These are phyloP conservation scores for Panurus biarmicus DNA, from an alignment of 2,113 vertebrate species.

Conservation along the genomic window DNA sequence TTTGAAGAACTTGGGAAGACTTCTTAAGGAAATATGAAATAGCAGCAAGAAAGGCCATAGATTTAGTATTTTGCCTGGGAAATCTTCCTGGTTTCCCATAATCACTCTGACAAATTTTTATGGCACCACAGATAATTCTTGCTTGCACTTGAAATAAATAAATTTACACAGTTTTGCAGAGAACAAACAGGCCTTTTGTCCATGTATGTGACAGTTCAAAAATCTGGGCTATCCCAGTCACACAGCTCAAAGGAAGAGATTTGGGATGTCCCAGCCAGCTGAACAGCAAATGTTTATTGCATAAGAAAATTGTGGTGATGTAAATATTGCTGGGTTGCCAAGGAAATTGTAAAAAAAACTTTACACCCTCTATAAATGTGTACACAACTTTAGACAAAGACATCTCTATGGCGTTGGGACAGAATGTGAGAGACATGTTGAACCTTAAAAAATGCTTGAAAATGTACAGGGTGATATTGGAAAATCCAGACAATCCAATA, in stretches of 20 bases:
- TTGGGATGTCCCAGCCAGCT: background rate
- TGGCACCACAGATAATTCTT: background rate
- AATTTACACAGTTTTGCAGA: background rate
- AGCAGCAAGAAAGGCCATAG: background rate
- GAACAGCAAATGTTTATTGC: background rate
- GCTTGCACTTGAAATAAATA: background rate
- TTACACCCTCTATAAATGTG: background rate
- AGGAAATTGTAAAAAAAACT: background rate
- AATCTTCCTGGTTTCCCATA: background rate
- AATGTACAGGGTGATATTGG: background rate
- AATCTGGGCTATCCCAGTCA: background rate
- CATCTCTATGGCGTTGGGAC: background rate
- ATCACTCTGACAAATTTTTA: background rate
- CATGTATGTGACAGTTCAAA: background rate
- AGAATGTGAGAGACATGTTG: background rate
- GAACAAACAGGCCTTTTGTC: background rate
- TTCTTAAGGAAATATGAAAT: background rate
- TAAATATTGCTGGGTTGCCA: slow-evolving; percentile 31
- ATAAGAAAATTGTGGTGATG: background rate
- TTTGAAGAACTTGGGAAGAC: background rate
- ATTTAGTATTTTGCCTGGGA: background rate
- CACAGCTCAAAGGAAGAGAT: background rate
- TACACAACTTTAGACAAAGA: background rate
- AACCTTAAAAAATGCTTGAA: background rate
- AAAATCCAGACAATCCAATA: background rate